Percentiles rank a stretch among this genome's conserved stretches.
These are phyloP conservation scores for Jaculus jaculus DNA, from an alignment of 2,113 vertebrate genomes.

Conservation along the genomic window DNA sequence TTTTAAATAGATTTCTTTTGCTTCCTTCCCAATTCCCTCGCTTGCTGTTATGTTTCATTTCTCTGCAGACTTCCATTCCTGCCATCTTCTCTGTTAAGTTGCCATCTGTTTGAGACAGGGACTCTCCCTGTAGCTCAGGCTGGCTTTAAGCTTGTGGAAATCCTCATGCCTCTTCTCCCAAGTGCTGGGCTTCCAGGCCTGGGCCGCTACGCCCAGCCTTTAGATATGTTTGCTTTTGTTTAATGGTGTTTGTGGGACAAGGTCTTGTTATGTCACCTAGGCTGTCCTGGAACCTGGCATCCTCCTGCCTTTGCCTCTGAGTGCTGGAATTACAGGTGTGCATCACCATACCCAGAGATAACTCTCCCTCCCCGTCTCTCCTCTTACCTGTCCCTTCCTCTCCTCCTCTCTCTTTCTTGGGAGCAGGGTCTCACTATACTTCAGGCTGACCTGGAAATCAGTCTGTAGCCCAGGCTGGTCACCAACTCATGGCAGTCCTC, in stretches of 20 bases:
- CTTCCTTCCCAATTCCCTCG: too few relatives aligned
- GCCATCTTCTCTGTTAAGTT: background rate
- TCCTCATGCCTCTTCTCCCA: too few relatives aligned
- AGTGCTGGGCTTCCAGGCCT: too few relatives aligned
- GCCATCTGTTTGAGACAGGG: background rate
- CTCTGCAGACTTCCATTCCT: background rate
- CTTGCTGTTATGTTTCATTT: background rate
- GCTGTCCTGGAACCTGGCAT: background rate
- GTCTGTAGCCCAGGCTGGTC: background rate
- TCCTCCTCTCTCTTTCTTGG: too few relatives aligned
- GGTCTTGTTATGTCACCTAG: background rate
- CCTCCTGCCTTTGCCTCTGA: background rate
- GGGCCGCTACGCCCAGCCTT: too few relatives aligned
- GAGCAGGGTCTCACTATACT: too few relatives aligned
- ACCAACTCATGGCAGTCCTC: background rate
- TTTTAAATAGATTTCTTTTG: background rate
- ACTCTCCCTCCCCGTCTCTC: too few relatives aligned
- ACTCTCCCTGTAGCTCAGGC: background rate
- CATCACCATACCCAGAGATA: too few relatives aligned
- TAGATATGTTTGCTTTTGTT: too few relatives aligned
- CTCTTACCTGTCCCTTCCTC: too few relatives aligned
- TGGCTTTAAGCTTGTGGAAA: background rate
- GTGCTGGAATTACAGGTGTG: background rate
- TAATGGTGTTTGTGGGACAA: too few relatives aligned
- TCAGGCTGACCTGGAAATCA: background rate